These are phyloP conservation scores for Cherax destructor DNA, from an alignment of 1,140 invertebrate genomes.

Conservation along the genomic window DNA sequence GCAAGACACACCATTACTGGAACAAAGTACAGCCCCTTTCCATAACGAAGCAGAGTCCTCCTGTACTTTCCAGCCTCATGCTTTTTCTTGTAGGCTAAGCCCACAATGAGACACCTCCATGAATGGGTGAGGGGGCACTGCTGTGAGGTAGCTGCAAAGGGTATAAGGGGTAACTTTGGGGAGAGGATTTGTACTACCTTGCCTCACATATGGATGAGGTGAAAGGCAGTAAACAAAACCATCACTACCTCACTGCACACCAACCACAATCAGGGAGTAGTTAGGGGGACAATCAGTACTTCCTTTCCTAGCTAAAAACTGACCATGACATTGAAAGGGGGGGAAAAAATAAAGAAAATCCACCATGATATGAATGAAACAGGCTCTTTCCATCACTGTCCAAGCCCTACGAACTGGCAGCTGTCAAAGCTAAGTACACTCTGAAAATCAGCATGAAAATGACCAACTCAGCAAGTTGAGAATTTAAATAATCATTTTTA, in stretches of 20 bases:
- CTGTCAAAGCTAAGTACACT: slow-evolving; percentile 51
- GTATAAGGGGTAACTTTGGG: background rate
- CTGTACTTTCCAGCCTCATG: slow-evolving; percentile 70
- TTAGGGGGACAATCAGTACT: slow-evolving; percentile 48
- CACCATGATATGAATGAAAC: slow-evolving; percentile 66
- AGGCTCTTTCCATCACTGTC: slow-evolving; percentile 65
- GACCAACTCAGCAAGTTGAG: slow-evolving; percentile 49
- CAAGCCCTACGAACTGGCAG: slow-evolving; percentile 58
- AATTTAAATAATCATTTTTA: background rate
- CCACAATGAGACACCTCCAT: slow-evolving; percentile 60
- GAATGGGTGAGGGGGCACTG: slow-evolving; percentile 50
- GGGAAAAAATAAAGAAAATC: slow-evolving; percentile 55
- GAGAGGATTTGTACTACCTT: slow-evolving; percentile 6
- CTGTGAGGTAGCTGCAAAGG: slow-evolving; percentile 49
- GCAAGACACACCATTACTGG: slow-evolving; percentile 69
- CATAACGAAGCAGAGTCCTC: slow-evolving; percentile 69
- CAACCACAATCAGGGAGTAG: slow-evolving; percentile 55
- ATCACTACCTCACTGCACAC: slow-evolving; percentile 55
- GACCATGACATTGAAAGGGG: slow-evolving; percentile 51
- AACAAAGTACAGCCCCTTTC: slow-evolving; percentile 68
- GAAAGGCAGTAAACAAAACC: slow-evolving; percentile 12
- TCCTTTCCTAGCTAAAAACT: slow-evolving; percentile 54
- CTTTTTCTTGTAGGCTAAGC: slow-evolving; percentile 66
- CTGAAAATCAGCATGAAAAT: slow-evolving; percentile 67
- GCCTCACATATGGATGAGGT: slow-evolving; percentile 12